Evolutionary conservation across 2,797 vertebrate species (phyloP).

Genomic region (Falco rusticolus): DNA sequence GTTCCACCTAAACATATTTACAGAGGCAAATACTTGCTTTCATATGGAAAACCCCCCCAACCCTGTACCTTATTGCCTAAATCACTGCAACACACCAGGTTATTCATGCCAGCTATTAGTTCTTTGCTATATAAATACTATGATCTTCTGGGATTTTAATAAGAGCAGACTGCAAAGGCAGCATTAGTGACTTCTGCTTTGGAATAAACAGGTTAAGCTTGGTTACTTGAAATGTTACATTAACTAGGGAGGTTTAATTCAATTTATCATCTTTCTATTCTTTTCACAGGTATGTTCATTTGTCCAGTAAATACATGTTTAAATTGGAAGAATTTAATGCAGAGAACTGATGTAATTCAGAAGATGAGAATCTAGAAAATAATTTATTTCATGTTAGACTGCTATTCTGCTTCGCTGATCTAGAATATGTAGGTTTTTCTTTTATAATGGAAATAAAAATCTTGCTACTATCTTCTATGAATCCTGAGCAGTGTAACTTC

Average conservation of each 20-base stretch:
- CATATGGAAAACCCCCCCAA: not conserved
- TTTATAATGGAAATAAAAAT: not conserved
- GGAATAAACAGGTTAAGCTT: not conserved
- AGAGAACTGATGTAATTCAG: not conserved
- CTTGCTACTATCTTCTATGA: not conserved
- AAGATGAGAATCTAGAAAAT: not conserved
- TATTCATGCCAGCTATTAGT: not conserved
- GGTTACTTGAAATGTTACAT: not conserved
- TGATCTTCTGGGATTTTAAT: not conserved
- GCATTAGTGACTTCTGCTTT: not conserved
- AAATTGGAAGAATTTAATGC: not conserved
- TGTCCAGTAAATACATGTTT: not conserved
- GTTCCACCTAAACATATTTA: not conserved
- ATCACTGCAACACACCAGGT: not conserved
- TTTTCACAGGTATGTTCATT: not conserved
- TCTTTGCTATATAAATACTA: not conserved
- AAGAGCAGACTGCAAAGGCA: not conserved
- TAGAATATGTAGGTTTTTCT: not conserved
- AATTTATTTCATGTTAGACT: not conserved
- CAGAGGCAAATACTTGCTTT: not conserved
- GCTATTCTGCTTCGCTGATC: not conserved
- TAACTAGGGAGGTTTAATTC: not conserved
- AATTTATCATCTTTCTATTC: not conserved
- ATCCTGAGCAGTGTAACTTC: not conserved
- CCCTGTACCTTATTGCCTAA: not conserved